phyloP scores from a whole-genome alignment of 2,888 invertebrate species.

The Ochropleura leucogaster region DNA sequence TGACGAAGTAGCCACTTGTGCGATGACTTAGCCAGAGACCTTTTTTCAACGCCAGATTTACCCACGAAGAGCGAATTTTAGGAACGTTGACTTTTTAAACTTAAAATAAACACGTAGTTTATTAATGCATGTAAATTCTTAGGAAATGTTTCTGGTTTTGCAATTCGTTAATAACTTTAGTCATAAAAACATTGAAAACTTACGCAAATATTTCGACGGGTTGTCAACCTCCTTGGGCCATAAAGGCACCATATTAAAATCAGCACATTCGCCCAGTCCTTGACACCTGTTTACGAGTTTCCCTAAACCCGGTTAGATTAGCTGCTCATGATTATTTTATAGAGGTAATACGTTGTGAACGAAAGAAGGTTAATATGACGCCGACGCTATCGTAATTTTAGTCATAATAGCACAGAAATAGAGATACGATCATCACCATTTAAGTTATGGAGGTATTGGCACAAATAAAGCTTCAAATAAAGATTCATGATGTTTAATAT shows the following conservation, averaged over 20 bases:
- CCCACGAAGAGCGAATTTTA: too few relatives aligned
- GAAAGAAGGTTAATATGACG: constrained; percentile 43
- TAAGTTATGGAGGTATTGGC: not conserved
- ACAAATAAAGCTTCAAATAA: not conserved
- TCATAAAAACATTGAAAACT: too few relatives aligned
- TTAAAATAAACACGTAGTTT: too few relatives aligned
- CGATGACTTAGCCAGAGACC: too few relatives aligned
- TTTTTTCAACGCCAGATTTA: too few relatives aligned
- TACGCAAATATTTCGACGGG: too few relatives aligned
- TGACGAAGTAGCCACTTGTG: too few relatives aligned
- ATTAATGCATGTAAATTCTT: too few relatives aligned
- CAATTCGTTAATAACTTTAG: too few relatives aligned
- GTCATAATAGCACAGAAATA: constrained; percentile 2
- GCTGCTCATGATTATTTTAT: constrained; percentile 55
- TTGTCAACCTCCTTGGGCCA: too few relatives aligned
- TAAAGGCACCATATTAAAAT: constrained; percentile 27
- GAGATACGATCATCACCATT: not conserved
- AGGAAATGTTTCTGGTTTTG: too few relatives aligned
- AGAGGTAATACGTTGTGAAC: constrained; percentile 33
- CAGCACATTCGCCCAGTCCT: constrained; percentile 47
- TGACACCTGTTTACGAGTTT: constrained; percentile 55
- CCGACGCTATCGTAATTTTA: constrained; percentile 10
- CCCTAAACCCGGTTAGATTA: constrained; percentile 51
- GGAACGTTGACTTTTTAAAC: too few relatives aligned
- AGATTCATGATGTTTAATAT: not conserved